A percentile compares a stretch with the other conserved stretches of the same genome.
phyloP scores from a whole-genome alignment of 2,113 vertebrate species.

The Ageneiosus marmoratus region DNA sequence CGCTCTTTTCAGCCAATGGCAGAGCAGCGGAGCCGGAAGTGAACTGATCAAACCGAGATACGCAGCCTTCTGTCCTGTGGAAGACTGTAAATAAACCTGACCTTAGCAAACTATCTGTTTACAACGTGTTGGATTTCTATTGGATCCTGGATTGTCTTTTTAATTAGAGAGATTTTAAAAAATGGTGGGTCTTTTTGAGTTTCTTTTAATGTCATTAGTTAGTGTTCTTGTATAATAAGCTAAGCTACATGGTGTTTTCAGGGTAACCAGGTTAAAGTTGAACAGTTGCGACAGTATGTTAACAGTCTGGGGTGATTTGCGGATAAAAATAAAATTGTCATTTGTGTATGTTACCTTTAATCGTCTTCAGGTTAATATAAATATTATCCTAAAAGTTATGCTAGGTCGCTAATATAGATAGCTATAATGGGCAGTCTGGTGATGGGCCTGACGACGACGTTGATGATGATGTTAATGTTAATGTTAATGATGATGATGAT shows the following conservation, averaged over 20 bases:
- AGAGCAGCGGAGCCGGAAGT: slow-evolving; percentile 3
- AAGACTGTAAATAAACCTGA: slow-evolving; percentile 29
- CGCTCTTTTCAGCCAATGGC: slow-evolving; percentile 1
- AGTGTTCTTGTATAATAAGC: background rate
- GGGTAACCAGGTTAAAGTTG: background rate
- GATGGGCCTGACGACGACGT: background rate
- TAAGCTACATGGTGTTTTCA: background rate
- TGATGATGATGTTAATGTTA: background rate
- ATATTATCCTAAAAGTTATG: background rate
- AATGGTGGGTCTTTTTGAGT: slow-evolving; percentile 16
- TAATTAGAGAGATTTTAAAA: background rate
- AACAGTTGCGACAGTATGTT: background rate
- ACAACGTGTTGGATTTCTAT: background rate
- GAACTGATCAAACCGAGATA: background rate
- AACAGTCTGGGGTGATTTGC: background rate
- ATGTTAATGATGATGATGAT: background rate
- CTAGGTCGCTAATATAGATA: slow-evolving; percentile 5
- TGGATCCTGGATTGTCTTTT: background rate
- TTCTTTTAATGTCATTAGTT: background rate
- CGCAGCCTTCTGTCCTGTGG: background rate
- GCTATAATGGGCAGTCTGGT: background rate
- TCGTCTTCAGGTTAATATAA: background rate
- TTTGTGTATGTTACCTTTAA: background rate
- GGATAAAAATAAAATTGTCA: background rate
- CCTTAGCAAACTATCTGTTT: background rate